Percentiles rank a stretch among this genome's conserved stretches.
phyloP scores from a whole-genome alignment of 2,888 invertebrate genomes.

The Metellina segmentata region DNA sequence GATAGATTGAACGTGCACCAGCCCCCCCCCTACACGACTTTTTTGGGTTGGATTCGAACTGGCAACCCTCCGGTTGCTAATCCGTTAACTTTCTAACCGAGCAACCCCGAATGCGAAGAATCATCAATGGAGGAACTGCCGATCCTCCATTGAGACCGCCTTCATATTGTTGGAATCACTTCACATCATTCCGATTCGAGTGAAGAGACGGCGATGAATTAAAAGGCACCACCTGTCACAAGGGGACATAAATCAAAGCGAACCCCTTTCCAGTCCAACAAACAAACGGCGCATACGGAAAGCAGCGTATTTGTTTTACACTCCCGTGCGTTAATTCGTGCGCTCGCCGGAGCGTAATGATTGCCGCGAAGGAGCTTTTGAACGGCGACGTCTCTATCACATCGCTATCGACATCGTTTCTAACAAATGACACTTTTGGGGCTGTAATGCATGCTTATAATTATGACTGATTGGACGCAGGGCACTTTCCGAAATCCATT shows the following conservation, averaged over 20 bases:
- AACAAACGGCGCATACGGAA: slow-evolving; percentile 7
- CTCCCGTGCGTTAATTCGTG: slow-evolving; percentile 64
- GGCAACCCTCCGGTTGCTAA: too few relatives aligned
- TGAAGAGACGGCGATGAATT: too few relatives aligned
- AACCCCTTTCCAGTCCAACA: slow-evolving; percentile 5
- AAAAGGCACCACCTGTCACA: too few relatives aligned
- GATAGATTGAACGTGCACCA: too few relatives aligned
- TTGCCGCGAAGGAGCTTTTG: slow-evolving; percentile 15
- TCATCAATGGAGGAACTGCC: too few relatives aligned
- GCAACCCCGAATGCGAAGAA: too few relatives aligned
- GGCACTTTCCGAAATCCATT: too few relatives aligned
- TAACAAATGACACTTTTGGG: slow-evolving; percentile 53
- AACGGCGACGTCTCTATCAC: slow-evolving; percentile 50
- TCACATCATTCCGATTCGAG: neutral
- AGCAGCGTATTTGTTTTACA: slow-evolving; percentile 60
- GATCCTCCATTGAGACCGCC: too few relatives aligned
- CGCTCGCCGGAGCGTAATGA: slow-evolving; percentile 26
- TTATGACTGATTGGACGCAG: slow-evolving; percentile 38
- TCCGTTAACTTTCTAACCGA: too few relatives aligned
- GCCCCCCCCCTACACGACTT: too few relatives aligned
- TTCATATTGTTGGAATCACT: neutral
- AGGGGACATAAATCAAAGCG: neutral
- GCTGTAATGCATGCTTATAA: slow-evolving; percentile 63
- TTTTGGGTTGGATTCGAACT: too few relatives aligned
- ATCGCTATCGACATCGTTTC: slow-evolving; percentile 52